Evolutionary conservation across 2,797 vertebrate species (phyloP), one percentile per base, ranked within the genome.

Genomic region (Lutjanus argentimaculatus): DNA sequence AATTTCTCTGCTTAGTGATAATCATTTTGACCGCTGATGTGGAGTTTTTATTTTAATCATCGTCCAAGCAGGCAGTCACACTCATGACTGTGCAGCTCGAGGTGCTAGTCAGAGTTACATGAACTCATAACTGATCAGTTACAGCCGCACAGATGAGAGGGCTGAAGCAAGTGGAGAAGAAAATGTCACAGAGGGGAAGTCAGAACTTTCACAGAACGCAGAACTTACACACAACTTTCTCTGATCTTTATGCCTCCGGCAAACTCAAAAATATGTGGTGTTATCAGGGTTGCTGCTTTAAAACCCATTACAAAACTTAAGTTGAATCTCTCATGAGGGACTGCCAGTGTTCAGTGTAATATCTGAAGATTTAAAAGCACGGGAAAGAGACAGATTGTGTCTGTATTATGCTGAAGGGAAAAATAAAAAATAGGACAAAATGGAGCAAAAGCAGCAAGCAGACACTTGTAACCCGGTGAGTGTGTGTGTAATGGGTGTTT

Each of bases 301-400:
- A 79, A 51, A 68, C 21, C 10, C 8, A 67, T 14, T 66, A 62
- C 7, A 55, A 62, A 72, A 19, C 30, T 15, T 3, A 36, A 53
- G 57, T 42, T 64, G 10, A 74, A 49, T 74, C 77, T 59, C 13
- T 21, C n/a, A 36, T 30, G 30, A 49, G 43, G 0, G 4, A 22
- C 43, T 19, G 57, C 25, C 62, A 2, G 42, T 21, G 49, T 53
- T 66, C 63, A 7, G 10, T n/a, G 40, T 49, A 19, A 30, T 45
- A 75, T 62, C 48, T 49, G 21, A 63, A 68, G 67, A 67, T 77
- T 8, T 19, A 8, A 43, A 22, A 57, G 74, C 0, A 12, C 21
- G 4, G 7, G 22, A 67, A 19, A 14, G 59, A 70, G 65, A 66
- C 9, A 19, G 25, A 56, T 30, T 40, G 6, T 62, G 49, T 69